phyloP scores from a whole-genome alignment of 2,113 vertebrate species.

The Microcebus ravelobensis region DNA sequence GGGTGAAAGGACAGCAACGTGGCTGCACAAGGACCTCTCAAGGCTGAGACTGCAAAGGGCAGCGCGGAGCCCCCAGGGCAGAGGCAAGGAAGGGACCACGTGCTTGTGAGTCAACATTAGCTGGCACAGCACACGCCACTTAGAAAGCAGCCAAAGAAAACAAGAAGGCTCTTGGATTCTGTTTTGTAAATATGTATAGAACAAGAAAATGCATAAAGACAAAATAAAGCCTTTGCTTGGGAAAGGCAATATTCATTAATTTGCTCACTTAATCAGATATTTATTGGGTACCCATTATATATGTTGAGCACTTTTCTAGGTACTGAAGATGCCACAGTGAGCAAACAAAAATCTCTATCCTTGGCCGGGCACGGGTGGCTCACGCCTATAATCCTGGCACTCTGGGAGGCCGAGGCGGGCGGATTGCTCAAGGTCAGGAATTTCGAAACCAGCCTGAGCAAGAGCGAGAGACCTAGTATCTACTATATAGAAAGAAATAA shows the following conservation, averaged over 20 bases:
- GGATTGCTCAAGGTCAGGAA: too few relatives aligned
- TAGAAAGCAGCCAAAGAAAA: neutral
- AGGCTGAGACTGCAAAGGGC: neutral
- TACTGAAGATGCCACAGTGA: neutral
- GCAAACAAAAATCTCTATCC: neutral
- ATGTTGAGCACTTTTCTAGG: neutral
- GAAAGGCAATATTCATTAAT: neutral
- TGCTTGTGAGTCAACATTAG: rapidly evolving
- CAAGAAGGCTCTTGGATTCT: neutral
- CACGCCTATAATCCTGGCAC: too few relatives aligned
- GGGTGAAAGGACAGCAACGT: neutral
- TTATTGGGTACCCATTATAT: neutral
- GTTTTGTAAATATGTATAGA: neutral
- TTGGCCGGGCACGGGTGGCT: too few relatives aligned
- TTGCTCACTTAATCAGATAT: neutral
- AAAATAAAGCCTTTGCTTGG: neutral
- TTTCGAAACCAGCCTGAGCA: too few relatives aligned
- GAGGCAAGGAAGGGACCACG: rapidly evolving
- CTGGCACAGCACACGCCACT: rapidly evolving
- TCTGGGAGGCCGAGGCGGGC: too few relatives aligned
- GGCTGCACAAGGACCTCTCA: rapidly evolving
- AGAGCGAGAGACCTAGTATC: too few relatives aligned
- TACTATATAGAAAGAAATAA: too few relatives aligned
- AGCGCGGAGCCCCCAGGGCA: neutral
- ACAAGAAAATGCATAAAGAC: neutral